Evolutionary conservation across 2,797 vertebrate genomes (phyloP), one percentile per base, ranked within the genome.

Genomic region (Sitta carolinensis): DNA sequence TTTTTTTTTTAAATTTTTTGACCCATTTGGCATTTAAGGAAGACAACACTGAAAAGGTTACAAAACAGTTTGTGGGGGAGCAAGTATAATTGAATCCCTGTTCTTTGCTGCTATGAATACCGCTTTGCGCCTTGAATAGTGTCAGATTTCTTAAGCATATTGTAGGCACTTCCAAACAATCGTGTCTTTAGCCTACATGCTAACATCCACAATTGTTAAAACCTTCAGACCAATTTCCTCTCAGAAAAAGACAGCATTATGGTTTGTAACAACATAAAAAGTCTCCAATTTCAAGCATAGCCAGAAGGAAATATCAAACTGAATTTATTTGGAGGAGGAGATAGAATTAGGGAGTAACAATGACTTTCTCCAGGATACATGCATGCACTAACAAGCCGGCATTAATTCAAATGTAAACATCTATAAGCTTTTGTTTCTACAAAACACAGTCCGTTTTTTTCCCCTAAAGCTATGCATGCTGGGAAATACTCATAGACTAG

Each of bases 281-380:
- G 59, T 82, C 62, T 95, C 87, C 54, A 67, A 86, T 95, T 94
- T 95, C 90, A 96, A 85, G 62, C 55, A 43, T 36, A 94, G 84
- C 92, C 51, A 77, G 80, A 75, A 96, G 92, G 85, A 91, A 92
- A 76, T 73, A 86, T 87, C 69, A 62, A 95, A 91, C 61, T 89
- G 78, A 79, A 92, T 93, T 94, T 94, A 93, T 90, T 84, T 95
- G 81, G 72, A 93, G 45, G 81, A 95, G 81, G 92, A 96, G 96
- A 92, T 77, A 79, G 82, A 95, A 87, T 90, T 90, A 91, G 55
- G 67, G 95, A 90, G 67, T 76, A 90, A 94, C 81, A 89, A 25
- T 88, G 8, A 78, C 83, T 96, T 95, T 84, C 83, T 94, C 47
- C 66, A 54, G 89, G 92, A 88, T 88, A 68, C 73, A 62, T 66